Conservation (phyloP, 1,140 invertebrate genomes). For the Bradynema listronoti region DNA sequence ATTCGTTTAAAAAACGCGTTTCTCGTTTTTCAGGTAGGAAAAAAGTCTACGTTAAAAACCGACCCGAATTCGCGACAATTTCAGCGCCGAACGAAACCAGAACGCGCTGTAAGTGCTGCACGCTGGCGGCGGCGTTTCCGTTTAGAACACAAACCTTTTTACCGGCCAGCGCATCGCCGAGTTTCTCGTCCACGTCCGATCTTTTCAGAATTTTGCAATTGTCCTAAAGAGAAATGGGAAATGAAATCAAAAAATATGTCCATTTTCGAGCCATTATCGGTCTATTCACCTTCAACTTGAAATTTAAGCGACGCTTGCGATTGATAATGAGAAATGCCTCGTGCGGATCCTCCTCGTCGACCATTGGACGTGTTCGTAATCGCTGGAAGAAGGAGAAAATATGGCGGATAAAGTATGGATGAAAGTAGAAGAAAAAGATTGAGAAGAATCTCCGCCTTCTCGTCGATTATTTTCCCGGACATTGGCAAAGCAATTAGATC, state of each 20-base stretch:
- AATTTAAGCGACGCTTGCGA: conserved; percentile 11
- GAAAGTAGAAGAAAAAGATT: conserved; percentile 7
- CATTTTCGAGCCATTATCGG: not conserved
- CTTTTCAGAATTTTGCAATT: conserved; percentile 2
- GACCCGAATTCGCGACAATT: conserved; percentile 29
- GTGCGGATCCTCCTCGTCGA: conserved; percentile 20
- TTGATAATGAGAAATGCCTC: conserved; percentile 22
- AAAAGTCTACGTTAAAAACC: no score
- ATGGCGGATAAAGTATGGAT: no score
- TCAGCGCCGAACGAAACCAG: conserved; percentile 26
- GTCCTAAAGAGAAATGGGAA: no score
- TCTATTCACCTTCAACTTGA: conserved; percentile 20
- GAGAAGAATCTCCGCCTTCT: not conserved
- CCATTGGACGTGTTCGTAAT: conserved; percentile 22
- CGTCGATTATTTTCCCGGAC: no score
- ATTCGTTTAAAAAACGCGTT: conserved; percentile 15
- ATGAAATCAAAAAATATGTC: no score
- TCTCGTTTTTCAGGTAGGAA: no score
- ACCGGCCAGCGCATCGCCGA: conserved; percentile 13
- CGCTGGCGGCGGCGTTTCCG: conserved; percentile 5
- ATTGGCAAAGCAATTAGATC: no score
- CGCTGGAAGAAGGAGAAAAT: no score
- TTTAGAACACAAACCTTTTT: conserved; percentile 33
- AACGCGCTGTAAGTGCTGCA: conserved; percentile 27
- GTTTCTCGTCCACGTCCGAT: conserved; percentile 1